Evolutionary conservation across 2,113 vertebrate species (phyloP), one percentile per base, ranked within the genome.

Genomic region (Ameiurus melas): DNA sequence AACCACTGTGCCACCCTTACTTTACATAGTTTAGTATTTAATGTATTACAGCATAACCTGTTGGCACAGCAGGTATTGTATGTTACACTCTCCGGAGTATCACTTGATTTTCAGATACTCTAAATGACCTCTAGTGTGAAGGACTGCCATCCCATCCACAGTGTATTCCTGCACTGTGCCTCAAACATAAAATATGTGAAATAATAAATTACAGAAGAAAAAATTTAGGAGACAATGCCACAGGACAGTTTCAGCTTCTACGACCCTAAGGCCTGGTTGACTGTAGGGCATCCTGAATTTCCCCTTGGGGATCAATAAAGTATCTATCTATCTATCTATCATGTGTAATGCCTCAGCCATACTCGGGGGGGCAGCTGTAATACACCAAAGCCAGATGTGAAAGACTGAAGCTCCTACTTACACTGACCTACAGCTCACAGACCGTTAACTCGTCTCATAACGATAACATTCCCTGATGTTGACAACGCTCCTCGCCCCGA

Each of bases 341-440:
- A 58, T 0, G 53, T 88, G 87, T 55, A 88, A 80, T 85, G 51
- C 87, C 30, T 39, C 22, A 47, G 53, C 16, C 10, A n/a, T 43
- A 43, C 87, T 80, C 87, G 70, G 22, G 83, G 33, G 60, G 87
- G 87, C 87, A 88, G 87, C 64, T 88, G 86, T 83, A 33, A 53
- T 80, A 51, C 62, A 80, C 51, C 83, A 47, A 51, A 58, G 25
- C 33, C 57, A 30, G 47, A n/a, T 12, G 17, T 27, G 51, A 82
- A 25, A 5, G 17, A 58, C 78, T 19, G 58, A 64, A 25, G 25
- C 78, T 83, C 55, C 8, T 6, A n/a, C 39, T 75, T 33, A n/a
- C 22, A n/a, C 43, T 51, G 27, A 70, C 53, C 51, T 75, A 22
- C 33, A 47, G 5, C 68, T 88, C 68, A 33, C 12, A 30, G 39